Evolutionary conservation across 2,888 invertebrate genomes (phyloP).

Genomic region (Meghimatium bilineatum): DNA sequence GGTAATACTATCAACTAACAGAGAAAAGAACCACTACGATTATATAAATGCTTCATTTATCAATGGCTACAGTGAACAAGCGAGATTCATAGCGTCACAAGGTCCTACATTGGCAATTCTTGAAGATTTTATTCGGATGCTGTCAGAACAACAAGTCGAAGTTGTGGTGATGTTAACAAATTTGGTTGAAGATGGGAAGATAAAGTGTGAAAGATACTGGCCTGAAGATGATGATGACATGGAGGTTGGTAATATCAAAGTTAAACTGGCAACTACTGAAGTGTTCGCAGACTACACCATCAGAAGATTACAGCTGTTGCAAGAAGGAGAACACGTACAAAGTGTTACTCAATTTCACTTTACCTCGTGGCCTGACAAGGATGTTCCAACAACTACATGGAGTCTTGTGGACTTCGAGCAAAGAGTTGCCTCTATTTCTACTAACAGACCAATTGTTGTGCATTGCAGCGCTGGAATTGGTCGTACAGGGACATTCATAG

Average conservation of each 20-base stretch:
- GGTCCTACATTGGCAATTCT: background rate
- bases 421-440: background rate
- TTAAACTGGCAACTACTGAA: conserved; percentile 5
- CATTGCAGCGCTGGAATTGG: too few species aligned
- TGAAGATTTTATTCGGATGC: conserved; percentile 3
- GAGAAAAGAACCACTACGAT: background rate
- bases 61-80: background rate
- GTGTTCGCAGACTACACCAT: conserved; percentile 25
- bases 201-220: too few species aligned
- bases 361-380: conserved; percentile 9
- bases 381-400: conserved; percentile 5
- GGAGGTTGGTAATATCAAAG: background rate
- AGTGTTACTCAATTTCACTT: background rate
- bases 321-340: background rate
- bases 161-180: conserved; percentile 5
- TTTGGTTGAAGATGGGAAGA: background rate
- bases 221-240: background rate
- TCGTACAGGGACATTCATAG: background rate
- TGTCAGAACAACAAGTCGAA: background rate
- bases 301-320: background rate
- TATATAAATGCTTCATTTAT: conserved; percentile 8
- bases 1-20: too few species aligned
- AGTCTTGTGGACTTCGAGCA: too few species aligned
- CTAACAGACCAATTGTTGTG: conserved; percentile 1
- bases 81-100: background rate